Evolutionary conservation across 2,113 vertebrate species (phyloP).

Genomic region (Pongo abelii): DNA sequence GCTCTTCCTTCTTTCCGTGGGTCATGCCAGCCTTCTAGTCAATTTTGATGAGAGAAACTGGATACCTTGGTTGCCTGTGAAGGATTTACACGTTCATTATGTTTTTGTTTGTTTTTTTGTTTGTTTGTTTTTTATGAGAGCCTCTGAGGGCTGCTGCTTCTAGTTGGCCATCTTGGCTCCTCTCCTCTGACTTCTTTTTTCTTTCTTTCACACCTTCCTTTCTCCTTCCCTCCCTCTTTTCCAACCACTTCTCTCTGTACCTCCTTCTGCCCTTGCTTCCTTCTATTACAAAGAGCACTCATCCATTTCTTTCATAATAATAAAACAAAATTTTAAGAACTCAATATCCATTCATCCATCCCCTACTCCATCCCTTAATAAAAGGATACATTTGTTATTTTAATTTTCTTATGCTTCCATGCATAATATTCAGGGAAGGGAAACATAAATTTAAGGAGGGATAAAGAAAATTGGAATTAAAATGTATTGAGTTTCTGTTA

Average conservation of each 20-base stretch:
- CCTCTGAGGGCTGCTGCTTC: too few species aligned
- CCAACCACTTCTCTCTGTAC: too few species aligned
- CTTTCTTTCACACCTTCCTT: neutral
- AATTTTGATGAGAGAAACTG: too few species aligned
- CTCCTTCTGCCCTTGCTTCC: neutral
- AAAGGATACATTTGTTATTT: constrained; percentile 25
- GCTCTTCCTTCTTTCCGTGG: too few species aligned
- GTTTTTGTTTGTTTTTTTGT: too few species aligned
- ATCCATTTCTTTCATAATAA: neutral
- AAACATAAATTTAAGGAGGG: neutral
- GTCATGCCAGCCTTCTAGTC: too few species aligned
- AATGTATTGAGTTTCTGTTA: neutral
- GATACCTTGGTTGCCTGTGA: too few species aligned
- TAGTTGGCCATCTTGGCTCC: too few species aligned
- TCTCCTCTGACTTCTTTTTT: neutral
- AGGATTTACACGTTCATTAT: too few species aligned
- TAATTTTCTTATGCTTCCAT: neutral
- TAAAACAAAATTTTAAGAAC: constrained; percentile 22
- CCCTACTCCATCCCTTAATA: neutral
- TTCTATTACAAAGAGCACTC: neutral
- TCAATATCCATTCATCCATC: neutral
- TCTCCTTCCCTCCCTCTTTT: too few species aligned
- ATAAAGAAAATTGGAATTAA: neutral
- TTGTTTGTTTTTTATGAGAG: too few species aligned
- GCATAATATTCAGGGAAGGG: neutral